Conservation (phyloP, 64 coral and sea anemone genomes). For the Platygyra sinensis region DNA sequence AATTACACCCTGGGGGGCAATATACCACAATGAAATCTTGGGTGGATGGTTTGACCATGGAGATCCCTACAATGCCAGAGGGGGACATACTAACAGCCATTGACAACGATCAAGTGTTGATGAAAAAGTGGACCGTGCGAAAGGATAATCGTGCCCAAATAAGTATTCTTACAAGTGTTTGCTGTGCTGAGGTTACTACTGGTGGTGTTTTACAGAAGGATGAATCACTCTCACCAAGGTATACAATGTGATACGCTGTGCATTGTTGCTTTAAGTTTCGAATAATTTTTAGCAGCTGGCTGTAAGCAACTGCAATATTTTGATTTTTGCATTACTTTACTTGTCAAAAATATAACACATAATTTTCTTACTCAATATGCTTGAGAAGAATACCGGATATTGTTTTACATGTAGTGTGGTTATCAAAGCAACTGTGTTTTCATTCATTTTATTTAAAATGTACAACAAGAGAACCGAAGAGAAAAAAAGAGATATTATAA, state of each 20-base stretch:
- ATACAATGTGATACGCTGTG: too few species aligned
- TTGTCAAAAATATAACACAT: not conserved
- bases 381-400: too few species aligned
- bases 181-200: constrained; percentile 30
- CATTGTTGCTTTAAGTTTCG: not conserved
- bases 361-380: too few species aligned
- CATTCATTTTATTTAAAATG: too few species aligned
- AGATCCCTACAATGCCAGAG: not conserved
- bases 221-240: constrained; percentile 32
- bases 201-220: not conserved
- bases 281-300: not conserved
- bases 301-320: not conserved
- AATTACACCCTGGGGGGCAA: constrained; percentile 9
- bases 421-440: too few species aligned
- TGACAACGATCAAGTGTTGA: constrained; percentile 37
- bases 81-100: not conserved
- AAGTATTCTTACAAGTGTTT: constrained; percentile 41
- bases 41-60: constrained; percentile 3
- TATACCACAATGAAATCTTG: constrained; percentile 22
- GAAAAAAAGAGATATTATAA: too few species aligned
- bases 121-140: constrained; percentile 41
- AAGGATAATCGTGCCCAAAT: constrained; percentile 49
- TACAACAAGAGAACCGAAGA: too few species aligned
- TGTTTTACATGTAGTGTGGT: too few species aligned
- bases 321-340: not conserved